Evolutionary conservation across 2,113 vertebrate genomes (phyloP).

Genomic region (Odocoileus virginianus): DNA sequence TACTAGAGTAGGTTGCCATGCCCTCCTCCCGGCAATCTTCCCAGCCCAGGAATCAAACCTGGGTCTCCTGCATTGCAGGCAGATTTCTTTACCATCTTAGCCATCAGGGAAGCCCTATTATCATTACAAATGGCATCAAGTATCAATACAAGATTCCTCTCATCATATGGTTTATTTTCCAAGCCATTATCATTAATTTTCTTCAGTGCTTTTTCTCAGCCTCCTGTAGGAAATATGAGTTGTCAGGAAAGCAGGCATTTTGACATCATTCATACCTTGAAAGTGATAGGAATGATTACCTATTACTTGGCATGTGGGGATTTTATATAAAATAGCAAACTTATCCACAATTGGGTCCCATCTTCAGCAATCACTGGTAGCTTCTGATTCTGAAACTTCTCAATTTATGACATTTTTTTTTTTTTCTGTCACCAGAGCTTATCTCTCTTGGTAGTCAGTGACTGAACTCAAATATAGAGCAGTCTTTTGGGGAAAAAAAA

Average conservation of each 20-base stretch:
- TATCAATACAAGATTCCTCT: not conserved
- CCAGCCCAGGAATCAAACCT: not conserved
- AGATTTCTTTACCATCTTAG: not conserved
- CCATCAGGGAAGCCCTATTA: not conserved
- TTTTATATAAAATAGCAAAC: not conserved
- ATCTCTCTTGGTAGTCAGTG: not conserved
- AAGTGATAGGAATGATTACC: not conserved
- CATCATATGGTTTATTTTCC: not conserved
- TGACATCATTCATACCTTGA: not conserved
- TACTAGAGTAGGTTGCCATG: not conserved
- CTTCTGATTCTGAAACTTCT: not conserved
- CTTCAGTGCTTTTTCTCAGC: not conserved
- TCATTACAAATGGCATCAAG: not conserved
- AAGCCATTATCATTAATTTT: not conserved
- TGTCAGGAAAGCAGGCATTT: not conserved
- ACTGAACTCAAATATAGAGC: not conserved
- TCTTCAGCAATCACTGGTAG: not conserved
- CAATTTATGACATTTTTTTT: not conserved
- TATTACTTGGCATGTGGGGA: not conserved
- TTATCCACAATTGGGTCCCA: not conserved
- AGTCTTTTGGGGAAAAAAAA: not conserved
- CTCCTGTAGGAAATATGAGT: not conserved
- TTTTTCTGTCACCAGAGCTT: not conserved
- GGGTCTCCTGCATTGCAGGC: not conserved
- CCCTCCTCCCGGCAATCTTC: not conserved